Conservation (phyloP, 2,888 invertebrate species). For the Brassicogethes aeneus region DNA sequence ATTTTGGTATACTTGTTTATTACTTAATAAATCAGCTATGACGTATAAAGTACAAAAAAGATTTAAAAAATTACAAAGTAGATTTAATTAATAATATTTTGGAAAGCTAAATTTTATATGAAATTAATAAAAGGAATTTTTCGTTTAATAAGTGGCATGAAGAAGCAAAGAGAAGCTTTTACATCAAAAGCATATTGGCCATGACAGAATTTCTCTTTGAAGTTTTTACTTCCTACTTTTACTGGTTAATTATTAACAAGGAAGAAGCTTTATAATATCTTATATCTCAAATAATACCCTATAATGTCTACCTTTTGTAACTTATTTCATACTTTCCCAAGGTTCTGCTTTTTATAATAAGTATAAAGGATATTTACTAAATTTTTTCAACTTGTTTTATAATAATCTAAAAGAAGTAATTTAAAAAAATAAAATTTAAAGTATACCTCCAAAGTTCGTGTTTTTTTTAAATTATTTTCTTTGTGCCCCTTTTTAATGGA, state of each 20-base stretch:
- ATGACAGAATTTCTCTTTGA: slow-evolving; percentile 38
- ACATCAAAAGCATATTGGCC: slow-evolving; percentile 38
- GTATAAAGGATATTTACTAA: not conserved
- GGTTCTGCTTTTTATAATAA: not conserved
- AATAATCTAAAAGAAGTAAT: slow-evolving; percentile 1
- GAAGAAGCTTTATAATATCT: slow-evolving; percentile 33
- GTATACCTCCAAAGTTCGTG: not conserved
- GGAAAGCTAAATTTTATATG: too few species aligned
- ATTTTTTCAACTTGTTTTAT: not conserved
- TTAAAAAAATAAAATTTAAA: not conserved
- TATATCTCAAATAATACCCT: slow-evolving; percentile 29
- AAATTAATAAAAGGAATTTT: slow-evolving; percentile 29
- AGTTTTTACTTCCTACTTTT: slow-evolving; percentile 35
- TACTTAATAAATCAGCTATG: too few species aligned
- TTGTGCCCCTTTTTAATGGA: not conserved
- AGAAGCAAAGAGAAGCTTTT: slow-evolving; percentile 4
- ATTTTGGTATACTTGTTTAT: too few species aligned
- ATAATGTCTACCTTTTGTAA: slow-evolving; percentile 23
- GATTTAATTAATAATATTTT: too few species aligned
- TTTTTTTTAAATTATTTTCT: slow-evolving; percentile 1
- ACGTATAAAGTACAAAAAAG: too few species aligned
- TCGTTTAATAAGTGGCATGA: slow-evolving; percentile 22
- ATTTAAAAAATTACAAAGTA: too few species aligned
- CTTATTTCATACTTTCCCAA: slow-evolving; percentile 8
- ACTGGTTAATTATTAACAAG: slow-evolving; percentile 40